A percentile compares a stretch with the other conserved stretches of the same genome.
Evolutionary conservation across 2,113 vertebrate genomes (phyloP).

Genomic region (Motacilla alba): DNA sequence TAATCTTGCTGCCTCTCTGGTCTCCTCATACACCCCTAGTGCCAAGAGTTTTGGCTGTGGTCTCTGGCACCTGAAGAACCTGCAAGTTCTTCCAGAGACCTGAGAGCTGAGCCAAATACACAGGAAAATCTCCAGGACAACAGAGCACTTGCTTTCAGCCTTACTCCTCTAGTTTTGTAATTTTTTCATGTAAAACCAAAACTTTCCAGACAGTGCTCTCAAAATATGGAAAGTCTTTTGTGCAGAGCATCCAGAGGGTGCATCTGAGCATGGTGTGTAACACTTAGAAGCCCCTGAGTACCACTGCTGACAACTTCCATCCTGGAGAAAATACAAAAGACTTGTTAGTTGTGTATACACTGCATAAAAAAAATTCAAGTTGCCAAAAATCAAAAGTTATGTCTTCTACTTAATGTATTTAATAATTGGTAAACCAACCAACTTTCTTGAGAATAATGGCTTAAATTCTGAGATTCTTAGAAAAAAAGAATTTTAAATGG

Average conservation of each 20-base stretch:
- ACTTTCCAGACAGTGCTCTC: background rate
- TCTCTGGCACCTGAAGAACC: background rate
- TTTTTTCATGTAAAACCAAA: background rate
- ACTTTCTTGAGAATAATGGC: background rate
- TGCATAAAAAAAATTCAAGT: background rate
- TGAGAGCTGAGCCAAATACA: background rate
- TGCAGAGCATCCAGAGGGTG: background rate
- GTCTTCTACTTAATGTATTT: background rate
- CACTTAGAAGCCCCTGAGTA: background rate
- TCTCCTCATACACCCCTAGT: background rate
- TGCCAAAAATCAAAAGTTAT: background rate
- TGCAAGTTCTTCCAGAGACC: background rate
- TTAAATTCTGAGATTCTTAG: background rate
- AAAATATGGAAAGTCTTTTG: background rate
- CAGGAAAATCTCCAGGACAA: background rate
- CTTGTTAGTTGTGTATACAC: background rate
- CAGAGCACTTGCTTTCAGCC: background rate
- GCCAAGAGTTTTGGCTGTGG: background rate
- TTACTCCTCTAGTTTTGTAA: background rate
- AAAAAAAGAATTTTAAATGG: background rate
- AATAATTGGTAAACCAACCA: background rate
- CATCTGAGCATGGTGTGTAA: background rate
- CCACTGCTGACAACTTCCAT: background rate
- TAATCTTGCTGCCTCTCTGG: background rate
- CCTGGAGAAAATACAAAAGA: background rate